Base-by-base conservation (phyloP, 2,888 invertebrate species). In the Synanthedon tipuliformis region DNA sequence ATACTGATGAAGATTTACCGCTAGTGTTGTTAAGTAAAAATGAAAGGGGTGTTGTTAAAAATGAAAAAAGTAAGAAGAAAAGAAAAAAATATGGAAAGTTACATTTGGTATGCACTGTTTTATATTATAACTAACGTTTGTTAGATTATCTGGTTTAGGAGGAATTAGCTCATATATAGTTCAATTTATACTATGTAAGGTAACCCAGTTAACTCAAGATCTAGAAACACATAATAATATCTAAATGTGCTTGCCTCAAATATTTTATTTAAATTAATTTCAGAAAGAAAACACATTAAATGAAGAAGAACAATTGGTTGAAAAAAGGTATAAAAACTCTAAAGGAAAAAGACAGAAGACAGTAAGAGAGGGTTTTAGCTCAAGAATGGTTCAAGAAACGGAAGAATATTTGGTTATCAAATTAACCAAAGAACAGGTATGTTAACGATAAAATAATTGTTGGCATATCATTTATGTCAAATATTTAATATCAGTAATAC, bases 361-460 rank as follows among this genome's bases (percentile, higher is more conserved):
- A 1, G 4, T 73, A 0, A 68, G 58, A 51, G 74, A 75, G n/a
- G 83, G 85, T 0, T 87, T 87, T 56, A 71, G 74, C 3, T 80
- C 82, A 1, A 61, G 87, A 52, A 88, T 88, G 88, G 87, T 87
- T 1, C 80, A 79, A 50, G 88, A 88, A 54, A 88, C 87, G 0
- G 70, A 76, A 0, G 83, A 86, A 56, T 88, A 88, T 59, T 55
- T 68, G 1, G 88, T 88, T 1, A 82, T 88, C 18, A 86, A 85
- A 52, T 59, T 88, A 0, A 79, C 69, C 4, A 78, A 69, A 49
- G 82, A 84, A 51, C 75, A 88, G 75, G 84, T 85, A 41, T 56
- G 54, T 34, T 34, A 3, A 34, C 10, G 10, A 10, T 34, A 34
- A 34, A 34, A 3, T 8, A 34, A 1, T 34, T 34, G 10, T 34